phyloP scores from a whole-genome alignment of 2,888 invertebrate species.

The Diadegma fenestrale region DNA sequence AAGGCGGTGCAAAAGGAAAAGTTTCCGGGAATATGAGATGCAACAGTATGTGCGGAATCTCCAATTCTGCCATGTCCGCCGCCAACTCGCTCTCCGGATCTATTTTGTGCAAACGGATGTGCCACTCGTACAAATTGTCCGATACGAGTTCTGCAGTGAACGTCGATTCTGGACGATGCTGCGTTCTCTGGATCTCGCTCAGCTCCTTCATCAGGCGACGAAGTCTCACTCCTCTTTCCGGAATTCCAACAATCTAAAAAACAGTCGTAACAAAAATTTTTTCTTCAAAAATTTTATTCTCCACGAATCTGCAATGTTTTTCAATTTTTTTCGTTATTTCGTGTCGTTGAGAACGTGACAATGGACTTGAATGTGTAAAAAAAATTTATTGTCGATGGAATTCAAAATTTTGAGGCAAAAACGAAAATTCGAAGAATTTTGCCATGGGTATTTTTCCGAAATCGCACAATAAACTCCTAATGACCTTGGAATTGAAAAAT shows the following conservation, averaged over 20 bases:
- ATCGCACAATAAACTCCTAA: neutral
- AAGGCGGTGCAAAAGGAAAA: slow-evolving; percentile 95
- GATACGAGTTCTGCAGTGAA: slow-evolving; percentile 94
- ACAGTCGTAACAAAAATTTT: neutral
- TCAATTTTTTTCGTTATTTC: neutral
- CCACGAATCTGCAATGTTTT: neutral
- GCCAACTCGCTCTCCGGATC: slow-evolving; percentile 94
- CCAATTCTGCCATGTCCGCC: slow-evolving; percentile 92
- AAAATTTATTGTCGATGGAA: neutral
- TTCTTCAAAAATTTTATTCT: neutral
- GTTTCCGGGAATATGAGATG: slow-evolving; percentile 95
- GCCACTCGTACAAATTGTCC: slow-evolving; percentile 95
- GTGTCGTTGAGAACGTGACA: neutral
- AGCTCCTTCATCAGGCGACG: slow-evolving; percentile 94
- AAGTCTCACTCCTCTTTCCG: slow-evolving; percentile 89
- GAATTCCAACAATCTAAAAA: slow-evolving; percentile 71
- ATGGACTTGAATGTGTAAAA: neutral
- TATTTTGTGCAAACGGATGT: slow-evolving; percentile 92
- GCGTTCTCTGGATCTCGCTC: slow-evolving; percentile 91
- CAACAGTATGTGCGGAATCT: slow-evolving; percentile 90
- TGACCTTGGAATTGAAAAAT: neutral
- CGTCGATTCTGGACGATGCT: slow-evolving; percentile 90
- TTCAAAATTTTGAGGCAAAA: neutral
- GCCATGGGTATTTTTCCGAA: neutral
- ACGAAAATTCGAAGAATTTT: neutral